Evolutionary conservation across 2,888 invertebrate genomes (phyloP), one percentile per base, ranked within the genome.

Genomic region (Metalampra italica): DNA sequence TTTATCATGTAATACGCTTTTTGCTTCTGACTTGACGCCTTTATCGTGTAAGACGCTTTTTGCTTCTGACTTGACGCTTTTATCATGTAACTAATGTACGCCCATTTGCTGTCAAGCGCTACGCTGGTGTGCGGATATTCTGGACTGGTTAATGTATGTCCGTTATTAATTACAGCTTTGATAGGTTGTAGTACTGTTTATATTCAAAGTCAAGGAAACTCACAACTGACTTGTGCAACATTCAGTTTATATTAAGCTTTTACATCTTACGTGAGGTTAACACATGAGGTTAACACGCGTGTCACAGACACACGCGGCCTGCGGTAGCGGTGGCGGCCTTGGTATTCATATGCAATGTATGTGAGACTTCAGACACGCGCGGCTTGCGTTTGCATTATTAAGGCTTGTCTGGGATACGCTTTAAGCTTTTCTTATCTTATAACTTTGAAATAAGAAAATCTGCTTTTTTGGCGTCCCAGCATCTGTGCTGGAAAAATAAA

Each of bases 61-160:
- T 43, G 43, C 51, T 48, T 46, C 13, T 51, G 32, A 44, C 47
- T 44, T 53, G 34, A 14, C 30, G 15, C 44, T 29, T 42, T 36
- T 43, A 39, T 39, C 44, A 45, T 39, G 42, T 41, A 66, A 68
- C 63, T 64, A 68, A 71, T 71, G 68, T 66, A 78, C 81, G 77
- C 80, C 80, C 71, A 78, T 80, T 78, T 62, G 64, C 74, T 79
- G 82, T 82, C 75, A 76, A 67, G 71, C 63, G 66, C 64, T 68
- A 68, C 72, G 67, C 68, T 65, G 67, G 71, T 70, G 53, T 52
- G 51, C 51, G 53, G 51, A 51, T 53, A 53, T 50, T 46, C 52
- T 52, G 45, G 51, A 55, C 57, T 55, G 54, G 54, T 54, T 51
- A 50, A 50, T 45, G 48, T 53, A 53, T 53, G 53, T 49, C 48